phyloP scores from a whole-genome alignment of 2,113 vertebrate genomes.

The Myrmecobius fasciatus region DNA sequence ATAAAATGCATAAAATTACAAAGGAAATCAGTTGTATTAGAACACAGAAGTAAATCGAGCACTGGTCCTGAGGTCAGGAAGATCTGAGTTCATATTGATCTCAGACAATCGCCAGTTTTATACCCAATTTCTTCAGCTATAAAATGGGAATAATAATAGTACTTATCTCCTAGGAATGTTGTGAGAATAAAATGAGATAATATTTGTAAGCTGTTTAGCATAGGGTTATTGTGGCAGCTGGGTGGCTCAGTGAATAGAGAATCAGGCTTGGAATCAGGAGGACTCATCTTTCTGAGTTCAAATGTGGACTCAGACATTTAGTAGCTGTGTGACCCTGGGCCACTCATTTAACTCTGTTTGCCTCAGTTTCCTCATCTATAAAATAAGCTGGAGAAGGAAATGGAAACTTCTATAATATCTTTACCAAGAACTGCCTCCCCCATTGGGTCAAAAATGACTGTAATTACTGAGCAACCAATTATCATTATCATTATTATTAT shows the following conservation, averaged over 20 bases:
- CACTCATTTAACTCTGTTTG: background rate
- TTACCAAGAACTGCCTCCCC: background rate
- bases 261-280: too few species aligned
- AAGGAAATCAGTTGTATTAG: background rate
- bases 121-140: background rate
- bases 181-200: too few species aligned
- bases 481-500: background rate
- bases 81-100: background rate
- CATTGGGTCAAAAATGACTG: background rate
- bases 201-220: too few species aligned
- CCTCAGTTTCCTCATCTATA: background rate
- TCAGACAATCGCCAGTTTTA: background rate
- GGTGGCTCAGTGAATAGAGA: too few species aligned
- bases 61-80: background rate
- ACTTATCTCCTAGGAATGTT: too few species aligned
- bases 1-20: background rate
- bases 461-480: background rate
- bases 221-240: too few species aligned
- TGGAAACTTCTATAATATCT: background rate
- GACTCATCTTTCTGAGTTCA: too few species aligned
- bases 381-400: background rate
- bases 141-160: background rate
- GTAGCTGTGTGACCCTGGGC: too few species aligned
- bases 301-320: too few species aligned
- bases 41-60: background rate